Evolutionary conservation across 2,888 invertebrate genomes (phyloP).

Genomic region (Tetragonisca angustula): DNA sequence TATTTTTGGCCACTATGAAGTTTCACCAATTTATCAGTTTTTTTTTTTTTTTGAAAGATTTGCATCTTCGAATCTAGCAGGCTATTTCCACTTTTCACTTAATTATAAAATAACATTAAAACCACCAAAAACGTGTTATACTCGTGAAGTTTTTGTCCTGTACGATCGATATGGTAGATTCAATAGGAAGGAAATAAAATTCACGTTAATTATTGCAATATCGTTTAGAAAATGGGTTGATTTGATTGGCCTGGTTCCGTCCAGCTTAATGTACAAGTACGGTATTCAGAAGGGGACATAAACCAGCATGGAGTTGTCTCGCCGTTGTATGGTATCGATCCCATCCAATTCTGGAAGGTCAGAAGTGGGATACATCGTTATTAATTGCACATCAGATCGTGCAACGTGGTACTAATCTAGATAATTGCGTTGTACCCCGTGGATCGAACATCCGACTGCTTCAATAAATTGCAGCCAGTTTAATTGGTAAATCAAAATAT

Average conservation of each 20-base stretch:
- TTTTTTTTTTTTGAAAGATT: background rate
- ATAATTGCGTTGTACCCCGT: slow-evolving; percentile 56
- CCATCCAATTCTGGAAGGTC: slow-evolving; percentile 44
- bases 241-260: slow-evolving; percentile 30
- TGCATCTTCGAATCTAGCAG: too few species aligned
- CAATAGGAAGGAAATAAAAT: background rate
- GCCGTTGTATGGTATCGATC: slow-evolving; percentile 49
- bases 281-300: slow-evolving; percentile 16
- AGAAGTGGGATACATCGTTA: slow-evolving; percentile 49
- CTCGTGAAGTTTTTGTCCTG: background rate
- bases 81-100: too few species aligned
- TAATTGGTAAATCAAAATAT: slow-evolving; percentile 38
- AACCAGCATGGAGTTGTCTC: slow-evolving; percentile 32
- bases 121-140: background rate
- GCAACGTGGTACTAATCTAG: slow-evolving; percentile 50
- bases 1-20: background rate
- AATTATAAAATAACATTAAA: background rate
- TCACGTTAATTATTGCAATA: background rate
- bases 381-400: slow-evolving; percentile 63
- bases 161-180: background rate
- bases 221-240: background rate
- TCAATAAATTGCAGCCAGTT: slow-evolving; percentile 25
- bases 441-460: slow-evolving; percentile 14
- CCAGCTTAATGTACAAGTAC: background rate
- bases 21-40: background rate